These are phyloP conservation scores for Rhadina sibilatrix DNA, from an alignment of 2,113 vertebrate genomes.

Conservation along the genomic window DNA sequence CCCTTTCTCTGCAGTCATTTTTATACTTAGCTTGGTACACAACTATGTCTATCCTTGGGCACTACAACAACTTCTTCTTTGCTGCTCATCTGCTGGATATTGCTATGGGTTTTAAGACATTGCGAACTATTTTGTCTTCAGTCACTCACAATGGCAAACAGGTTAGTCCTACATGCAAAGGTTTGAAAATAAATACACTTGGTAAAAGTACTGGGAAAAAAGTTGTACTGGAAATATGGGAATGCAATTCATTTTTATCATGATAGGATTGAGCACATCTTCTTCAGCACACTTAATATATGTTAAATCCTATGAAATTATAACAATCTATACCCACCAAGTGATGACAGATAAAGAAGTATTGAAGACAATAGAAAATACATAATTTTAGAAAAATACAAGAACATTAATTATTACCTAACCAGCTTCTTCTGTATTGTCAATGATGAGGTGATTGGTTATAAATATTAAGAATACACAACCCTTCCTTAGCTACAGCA, in stretches of 20 bases:
- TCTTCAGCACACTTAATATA: background rate
- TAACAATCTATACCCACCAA: background rate
- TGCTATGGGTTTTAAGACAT: conserved; percentile 97
- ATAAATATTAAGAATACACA: background rate
- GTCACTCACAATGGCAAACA: conserved; percentile 99
- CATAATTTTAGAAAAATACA: background rate
- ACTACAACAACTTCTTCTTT: conserved; percentile 99
- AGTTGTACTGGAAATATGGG: background rate
- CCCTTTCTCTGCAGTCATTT: conserved; percentile 82
- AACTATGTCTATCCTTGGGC: conserved; percentile 96
- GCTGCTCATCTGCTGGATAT: conserved; percentile 96
- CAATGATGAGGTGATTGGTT: background rate
- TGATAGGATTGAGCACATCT: background rate
- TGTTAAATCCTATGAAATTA: background rate
- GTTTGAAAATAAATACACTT: background rate
- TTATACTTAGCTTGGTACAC: conserved; percentile 97
- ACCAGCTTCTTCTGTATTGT: background rate
- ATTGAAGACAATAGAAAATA: background rate
- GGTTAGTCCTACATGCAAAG: conserved; percentile 67
- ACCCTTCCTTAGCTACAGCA: background rate
- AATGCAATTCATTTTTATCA: background rate
- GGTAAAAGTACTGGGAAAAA: background rate
- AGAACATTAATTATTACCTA: background rate
- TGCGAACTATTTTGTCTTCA: conserved; percentile 95
- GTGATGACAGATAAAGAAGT: background rate